phyloP scores from a whole-genome alignment of 2,113 vertebrate species.

The Catharus bicknelli region DNA sequence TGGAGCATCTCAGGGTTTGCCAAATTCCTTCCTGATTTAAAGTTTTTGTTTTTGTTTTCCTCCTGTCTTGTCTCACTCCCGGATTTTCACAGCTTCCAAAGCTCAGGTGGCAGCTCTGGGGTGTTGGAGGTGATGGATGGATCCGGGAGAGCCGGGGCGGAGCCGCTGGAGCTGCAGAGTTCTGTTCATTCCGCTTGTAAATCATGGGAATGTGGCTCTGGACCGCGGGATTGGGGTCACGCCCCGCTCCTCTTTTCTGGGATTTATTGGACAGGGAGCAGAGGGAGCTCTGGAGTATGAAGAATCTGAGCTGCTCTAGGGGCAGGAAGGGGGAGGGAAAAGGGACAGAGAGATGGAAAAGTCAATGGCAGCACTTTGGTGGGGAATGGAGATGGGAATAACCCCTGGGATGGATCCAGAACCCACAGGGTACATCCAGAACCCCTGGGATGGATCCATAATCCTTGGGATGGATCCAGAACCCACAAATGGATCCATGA shows the following conservation, averaged over 20 bases:
- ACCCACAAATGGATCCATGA: no score
- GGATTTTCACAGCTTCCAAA: not conserved
- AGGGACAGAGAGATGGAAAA: fast-evolving
- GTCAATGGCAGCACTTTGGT: fast-evolving
- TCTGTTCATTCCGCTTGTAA: not conserved
- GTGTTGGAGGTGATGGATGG: not conserved
- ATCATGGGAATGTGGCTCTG: not conserved
- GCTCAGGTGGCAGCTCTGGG: fast-evolving
- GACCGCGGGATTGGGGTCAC: fast-evolving
- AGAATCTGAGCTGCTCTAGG: not conserved
- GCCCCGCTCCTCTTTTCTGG: fast-evolving
- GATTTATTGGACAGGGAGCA: not conserved
- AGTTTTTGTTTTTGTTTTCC: fast-evolving
- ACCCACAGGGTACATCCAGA: fast-evolving
- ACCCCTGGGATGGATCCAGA: not conserved
- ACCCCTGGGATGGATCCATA: fast-evolving
- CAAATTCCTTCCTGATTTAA: not conserved
- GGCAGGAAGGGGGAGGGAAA: fast-evolving
- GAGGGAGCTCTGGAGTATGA: fast-evolving
- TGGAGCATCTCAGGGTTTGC: not conserved
- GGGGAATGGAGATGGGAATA: no score
- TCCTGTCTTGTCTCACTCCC: fast-evolving
- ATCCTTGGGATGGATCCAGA: fast-evolving
- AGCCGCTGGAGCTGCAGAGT: not conserved
- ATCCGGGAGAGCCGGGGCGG: fast-evolving